phyloP scores from a whole-genome alignment of 2,797 vertebrate species.

The Hippopotamyrus pictus region DNA sequence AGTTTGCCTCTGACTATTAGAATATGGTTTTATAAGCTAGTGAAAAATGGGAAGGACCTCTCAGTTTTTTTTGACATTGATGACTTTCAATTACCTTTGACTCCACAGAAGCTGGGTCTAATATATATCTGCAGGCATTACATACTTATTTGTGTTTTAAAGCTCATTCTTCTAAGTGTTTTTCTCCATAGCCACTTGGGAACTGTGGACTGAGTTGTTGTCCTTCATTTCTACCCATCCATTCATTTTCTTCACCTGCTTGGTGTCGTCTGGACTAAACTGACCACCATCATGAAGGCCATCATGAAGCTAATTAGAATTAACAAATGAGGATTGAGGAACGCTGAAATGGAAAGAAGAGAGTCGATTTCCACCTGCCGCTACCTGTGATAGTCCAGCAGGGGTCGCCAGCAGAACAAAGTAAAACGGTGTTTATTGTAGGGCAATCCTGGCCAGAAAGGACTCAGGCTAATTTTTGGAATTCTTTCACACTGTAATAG shows the following conservation, averaged over 20 bases:
- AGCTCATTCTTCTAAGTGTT: not conserved
- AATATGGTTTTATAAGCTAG: not conserved
- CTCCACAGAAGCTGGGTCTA: not conserved
- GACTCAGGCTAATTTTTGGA: not conserved
- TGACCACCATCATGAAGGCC: not conserved
- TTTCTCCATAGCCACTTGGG: not conserved
- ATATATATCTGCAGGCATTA: not conserved
- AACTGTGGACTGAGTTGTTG: not conserved
- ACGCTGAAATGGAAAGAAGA: not conserved
- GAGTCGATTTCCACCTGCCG: not conserved
- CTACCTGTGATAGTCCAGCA: not conserved
- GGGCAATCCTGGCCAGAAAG: not conserved
- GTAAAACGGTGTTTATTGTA: not conserved
- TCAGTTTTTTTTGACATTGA: not conserved
- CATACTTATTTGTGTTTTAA: not conserved
- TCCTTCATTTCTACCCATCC: not conserved
- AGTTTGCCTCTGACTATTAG: not conserved
- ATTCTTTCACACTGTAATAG: not conserved
- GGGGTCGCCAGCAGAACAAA: slow-evolving; percentile 6
- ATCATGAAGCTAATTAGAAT: not conserved
- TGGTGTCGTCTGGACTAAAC: not conserved
- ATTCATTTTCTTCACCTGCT: not conserved
- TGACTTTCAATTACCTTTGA: not conserved
- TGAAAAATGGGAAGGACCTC: not conserved
- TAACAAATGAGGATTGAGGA: not conserved